Base-by-base conservation (phyloP, 2,797 vertebrate genomes). In the Cottoperca gobio region DNA sequence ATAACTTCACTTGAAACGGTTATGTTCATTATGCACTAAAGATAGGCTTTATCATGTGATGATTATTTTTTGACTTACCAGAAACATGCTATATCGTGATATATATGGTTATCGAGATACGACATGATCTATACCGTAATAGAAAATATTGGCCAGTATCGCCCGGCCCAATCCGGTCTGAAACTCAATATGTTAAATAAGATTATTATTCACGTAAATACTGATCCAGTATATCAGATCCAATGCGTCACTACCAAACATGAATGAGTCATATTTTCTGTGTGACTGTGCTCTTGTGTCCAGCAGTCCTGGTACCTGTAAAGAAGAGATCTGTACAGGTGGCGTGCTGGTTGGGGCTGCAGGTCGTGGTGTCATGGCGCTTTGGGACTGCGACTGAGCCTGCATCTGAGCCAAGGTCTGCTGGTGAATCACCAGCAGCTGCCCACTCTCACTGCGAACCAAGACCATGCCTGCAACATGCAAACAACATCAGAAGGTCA, bases 321-420 rank as follows among this genome's bases (percentile, higher is more conserved):
- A 94, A n/a, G 97, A 93, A 0, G 96, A 95, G 85, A 97, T 95
- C 94, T 97, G 97, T 84, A 97, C 96, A 3, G 96, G 93, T 75
- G 96, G 95, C 89, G 96, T 96, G 93, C 92, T 96, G 82, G 95
- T 96, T 33, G 97, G 96, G n/a, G 96, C 96, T 28, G 95, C 94
- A 50, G 97, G 96, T 76, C 97, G 96, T 52, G 97, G 95, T 23
- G 96, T 95, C 95, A 98, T 96, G 89, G 96, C 93, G 46, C 94
- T 96, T 88, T 98, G 97, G 71, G 97, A 95, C 91, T 98, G 97
- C 26, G 96, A 94, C 91, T 99, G 97, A 78, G 97, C 97, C 48
- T 98, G 97, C 75, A 97, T 97, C 94, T 99, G 98, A 35, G 97
- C 97, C 94, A 99, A 82, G 53, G 96, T 95, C 85, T 99, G 97